Conservation (phyloP, 2,797 vertebrate genomes). For the Scolopax bukidnonensis region DNA sequence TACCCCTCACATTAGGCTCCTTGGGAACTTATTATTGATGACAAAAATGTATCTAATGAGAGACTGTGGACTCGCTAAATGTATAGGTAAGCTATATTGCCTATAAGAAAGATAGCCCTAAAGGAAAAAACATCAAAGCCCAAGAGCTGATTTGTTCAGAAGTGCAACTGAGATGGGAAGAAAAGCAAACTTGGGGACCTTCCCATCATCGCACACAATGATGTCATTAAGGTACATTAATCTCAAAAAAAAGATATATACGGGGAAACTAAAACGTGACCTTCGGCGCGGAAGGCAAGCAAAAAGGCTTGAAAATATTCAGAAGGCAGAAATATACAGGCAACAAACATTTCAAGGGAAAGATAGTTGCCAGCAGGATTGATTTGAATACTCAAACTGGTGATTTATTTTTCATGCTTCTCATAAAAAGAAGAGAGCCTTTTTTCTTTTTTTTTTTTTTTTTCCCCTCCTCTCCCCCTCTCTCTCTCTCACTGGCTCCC, state of each 20-base stretch:
- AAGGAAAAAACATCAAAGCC: constrained; percentile 54
- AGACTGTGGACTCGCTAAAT: background rate
- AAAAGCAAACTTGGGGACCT: constrained; percentile 58
- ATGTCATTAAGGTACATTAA: constrained; percentile 58
- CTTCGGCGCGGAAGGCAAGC: background rate
- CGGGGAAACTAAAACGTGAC: constrained; percentile 18
- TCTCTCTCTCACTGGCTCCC: background rate
- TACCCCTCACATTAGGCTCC: constrained; percentile 23
- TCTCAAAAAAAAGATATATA: constrained; percentile 36
- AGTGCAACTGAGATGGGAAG: constrained; percentile 23
- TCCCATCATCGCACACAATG: background rate
- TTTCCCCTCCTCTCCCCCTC: background rate
- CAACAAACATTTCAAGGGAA: constrained; percentile 74
- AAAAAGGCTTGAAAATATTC: constrained; percentile 61
- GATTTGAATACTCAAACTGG: constrained; percentile 72
- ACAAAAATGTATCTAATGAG: constrained; percentile 45
- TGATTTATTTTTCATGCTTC: constrained; percentile 73
- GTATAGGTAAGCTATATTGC: constrained; percentile 38
- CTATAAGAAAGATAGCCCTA: constrained; percentile 36
- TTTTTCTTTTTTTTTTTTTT: background rate
- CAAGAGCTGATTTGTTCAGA: constrained; percentile 27
- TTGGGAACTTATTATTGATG: constrained; percentile 63
- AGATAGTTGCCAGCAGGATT: constrained; percentile 73
- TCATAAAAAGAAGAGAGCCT: constrained; percentile 56
- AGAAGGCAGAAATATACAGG: constrained; percentile 59